Percentiles rank a stretch among this genome's conserved stretches.
Conservation (phyloP, 2,888 invertebrate species). For the Drosophila parthenogenetica region DNA sequence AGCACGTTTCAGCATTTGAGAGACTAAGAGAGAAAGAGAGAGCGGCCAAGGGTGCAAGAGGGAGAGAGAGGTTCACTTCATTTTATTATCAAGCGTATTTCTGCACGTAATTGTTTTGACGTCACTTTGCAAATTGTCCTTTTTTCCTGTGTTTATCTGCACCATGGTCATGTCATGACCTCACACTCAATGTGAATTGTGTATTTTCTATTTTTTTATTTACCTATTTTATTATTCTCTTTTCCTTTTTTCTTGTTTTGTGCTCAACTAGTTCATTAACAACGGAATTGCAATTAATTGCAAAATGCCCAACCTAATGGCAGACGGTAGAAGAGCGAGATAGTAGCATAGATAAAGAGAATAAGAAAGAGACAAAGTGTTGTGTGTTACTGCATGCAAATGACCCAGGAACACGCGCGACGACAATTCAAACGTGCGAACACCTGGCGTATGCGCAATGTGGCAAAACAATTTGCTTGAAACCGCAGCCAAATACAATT, state of each 20-base stretch:
- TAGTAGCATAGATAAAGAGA: background rate
- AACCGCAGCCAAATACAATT: constrained; percentile 48
- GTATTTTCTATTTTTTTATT: constrained; percentile 14
- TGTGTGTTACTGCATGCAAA: constrained; percentile 32
- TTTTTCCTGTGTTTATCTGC: constrained; percentile 48
- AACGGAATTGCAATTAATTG: constrained; percentile 66
- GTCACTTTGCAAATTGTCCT: constrained; percentile 76
- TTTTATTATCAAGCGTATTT: constrained; percentile 80
- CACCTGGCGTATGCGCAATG: constrained; percentile 59
- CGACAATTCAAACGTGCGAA: constrained; percentile 21
- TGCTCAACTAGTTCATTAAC: constrained; percentile 67
- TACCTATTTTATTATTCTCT: constrained; percentile 19
- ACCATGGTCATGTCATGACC: constrained; percentile 51
- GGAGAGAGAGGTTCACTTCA: constrained; percentile 62
- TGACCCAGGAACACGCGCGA: constrained; percentile 40
- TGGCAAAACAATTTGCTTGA: constrained; percentile 48
- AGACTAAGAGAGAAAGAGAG: background rate
- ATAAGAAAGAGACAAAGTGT: background rate
- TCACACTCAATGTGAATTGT: constrained; percentile 12
- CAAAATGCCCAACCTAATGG: constrained; percentile 44
- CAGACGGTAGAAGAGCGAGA: background rate
- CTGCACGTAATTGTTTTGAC: constrained; percentile 79
- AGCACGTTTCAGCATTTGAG: constrained; percentile 73
- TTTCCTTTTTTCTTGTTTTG: background rate
- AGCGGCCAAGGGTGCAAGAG: background rate